Conservation (phyloP, 2,888 invertebrate genomes). For the Protophormia terraenovae region DNA sequence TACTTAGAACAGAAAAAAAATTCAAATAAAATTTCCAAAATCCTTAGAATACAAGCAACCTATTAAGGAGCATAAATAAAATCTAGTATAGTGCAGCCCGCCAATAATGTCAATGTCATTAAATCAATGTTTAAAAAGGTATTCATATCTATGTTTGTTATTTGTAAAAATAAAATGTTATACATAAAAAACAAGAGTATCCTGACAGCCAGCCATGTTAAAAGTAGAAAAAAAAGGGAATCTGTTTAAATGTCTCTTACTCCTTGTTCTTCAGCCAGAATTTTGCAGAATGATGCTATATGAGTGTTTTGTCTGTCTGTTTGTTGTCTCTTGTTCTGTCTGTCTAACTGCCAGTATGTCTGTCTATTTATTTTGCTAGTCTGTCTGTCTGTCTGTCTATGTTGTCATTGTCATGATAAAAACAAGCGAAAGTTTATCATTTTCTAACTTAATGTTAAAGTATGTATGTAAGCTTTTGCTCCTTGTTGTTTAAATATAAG, state of each 20-base stretch:
- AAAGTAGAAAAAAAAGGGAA: slow-evolving; percentile 26
- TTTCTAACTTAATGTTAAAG: not conserved
- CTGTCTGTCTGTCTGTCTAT: slow-evolving; percentile 16
- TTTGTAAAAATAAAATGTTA: slow-evolving; percentile 27
- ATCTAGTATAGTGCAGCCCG: slow-evolving; percentile 40
- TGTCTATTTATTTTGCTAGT: slow-evolving; percentile 28
- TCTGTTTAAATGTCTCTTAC: slow-evolving; percentile 4
- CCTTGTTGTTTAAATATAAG: not conserved
- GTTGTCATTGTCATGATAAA: slow-evolving; percentile 64
- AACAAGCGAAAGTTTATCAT: slow-evolving; percentile 66
- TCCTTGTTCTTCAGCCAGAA: not conserved
- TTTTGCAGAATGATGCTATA: slow-evolving; percentile 8
- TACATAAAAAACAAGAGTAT: not conserved
- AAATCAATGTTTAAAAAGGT: slow-evolving; percentile 78
- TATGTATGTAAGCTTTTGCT: not conserved
- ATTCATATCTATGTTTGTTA: slow-evolving; percentile 66
- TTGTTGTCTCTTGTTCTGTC: slow-evolving; percentile 10
- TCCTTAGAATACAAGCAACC: not conserved
- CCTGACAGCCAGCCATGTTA: slow-evolving; percentile 50
- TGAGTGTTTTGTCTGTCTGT: slow-evolving; percentile 3
- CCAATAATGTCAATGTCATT: slow-evolving; percentile 78
- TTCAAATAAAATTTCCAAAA: slow-evolving; percentile 24
- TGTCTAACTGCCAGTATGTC: slow-evolving; percentile 21
- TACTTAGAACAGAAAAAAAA: slow-evolving; percentile 13
- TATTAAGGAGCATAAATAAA: too few species aligned